These are phyloP conservation scores for Euleptes europaea DNA, from an alignment of 2,113 vertebrate genomes.

Conservation along the genomic window DNA sequence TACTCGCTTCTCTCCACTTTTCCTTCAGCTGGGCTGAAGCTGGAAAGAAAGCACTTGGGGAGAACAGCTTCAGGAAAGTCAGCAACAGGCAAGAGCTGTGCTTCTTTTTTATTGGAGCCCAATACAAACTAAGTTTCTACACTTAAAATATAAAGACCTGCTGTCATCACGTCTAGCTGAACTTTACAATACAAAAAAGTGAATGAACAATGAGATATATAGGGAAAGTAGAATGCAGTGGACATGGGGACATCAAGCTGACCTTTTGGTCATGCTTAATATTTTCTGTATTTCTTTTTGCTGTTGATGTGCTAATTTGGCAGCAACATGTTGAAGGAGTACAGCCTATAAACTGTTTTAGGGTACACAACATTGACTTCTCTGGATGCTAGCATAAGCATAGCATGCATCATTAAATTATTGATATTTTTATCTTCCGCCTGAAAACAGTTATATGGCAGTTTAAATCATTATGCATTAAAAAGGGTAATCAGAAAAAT, in stretches of 20 bases:
- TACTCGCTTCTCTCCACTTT: neutral
- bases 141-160: neutral
- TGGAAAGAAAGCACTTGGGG: neutral
- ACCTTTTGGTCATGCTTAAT: neutral
- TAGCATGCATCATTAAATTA: slow-evolving; percentile 55
- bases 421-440: slow-evolving; percentile 74
- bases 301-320: slow-evolving; percentile 27
- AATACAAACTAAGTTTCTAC: neutral
- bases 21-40: neutral
- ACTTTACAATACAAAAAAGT: slow-evolving; percentile 20
- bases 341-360: slow-evolving; percentile 39
- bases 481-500: slow-evolving; percentile 59
- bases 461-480: slow-evolving; percentile 52
- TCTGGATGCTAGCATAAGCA: slow-evolving; percentile 55
- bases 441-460: slow-evolving; percentile 51
- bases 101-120: neutral
- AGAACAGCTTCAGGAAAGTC: neutral
- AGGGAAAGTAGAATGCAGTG: neutral
- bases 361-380: slow-evolving; percentile 52
- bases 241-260: no score
- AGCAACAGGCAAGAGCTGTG: neutral
- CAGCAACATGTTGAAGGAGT: slow-evolving; percentile 57
- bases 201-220: slow-evolving; percentile 45
- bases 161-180: neutral
- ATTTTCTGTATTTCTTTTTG: slow-evolving; percentile 33